Percentiles rank a stretch among this genome's conserved stretches.
phyloP scores from a whole-genome alignment of 1,140 invertebrate species.

The Magallana ariakensis region DNA sequence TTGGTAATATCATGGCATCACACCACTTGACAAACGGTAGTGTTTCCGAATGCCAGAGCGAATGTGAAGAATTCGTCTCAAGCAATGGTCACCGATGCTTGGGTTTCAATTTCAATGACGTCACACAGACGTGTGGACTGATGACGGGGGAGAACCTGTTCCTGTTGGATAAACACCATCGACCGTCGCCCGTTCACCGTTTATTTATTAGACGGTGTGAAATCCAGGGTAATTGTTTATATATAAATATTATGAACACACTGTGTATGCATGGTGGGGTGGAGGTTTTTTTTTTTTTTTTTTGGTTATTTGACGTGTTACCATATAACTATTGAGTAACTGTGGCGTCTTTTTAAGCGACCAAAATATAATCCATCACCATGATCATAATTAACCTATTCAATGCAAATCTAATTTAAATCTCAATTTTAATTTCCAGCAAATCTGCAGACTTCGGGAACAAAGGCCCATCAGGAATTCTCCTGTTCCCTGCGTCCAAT shows the following conservation, averaged over 20 bases:
- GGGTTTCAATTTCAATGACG: conserved; percentile 22
- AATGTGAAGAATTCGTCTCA: not conserved
- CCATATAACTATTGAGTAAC: no score
- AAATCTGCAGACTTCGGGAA: not conserved
- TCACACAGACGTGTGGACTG: not conserved
- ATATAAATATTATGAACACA: not conserved
- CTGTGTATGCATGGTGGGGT: not conserved
- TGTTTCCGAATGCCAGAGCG: not conserved
- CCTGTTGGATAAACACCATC: not conserved
- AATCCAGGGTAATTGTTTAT: not conserved
- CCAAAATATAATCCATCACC: no score
- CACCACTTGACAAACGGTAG: not conserved
- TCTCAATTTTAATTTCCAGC: not conserved
- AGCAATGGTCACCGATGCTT: conserved; percentile 2
- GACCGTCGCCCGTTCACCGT: not conserved
- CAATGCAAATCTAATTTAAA: no score
- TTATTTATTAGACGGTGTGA: conserved; percentile 14
- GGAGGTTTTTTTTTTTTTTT: no score
- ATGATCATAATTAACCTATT: no score
- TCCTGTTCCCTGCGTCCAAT: not conserved
- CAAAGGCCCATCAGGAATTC: no score
- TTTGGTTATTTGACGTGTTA: no score
- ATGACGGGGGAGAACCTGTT: conserved; percentile 16
- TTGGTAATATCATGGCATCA: conserved; percentile 8
- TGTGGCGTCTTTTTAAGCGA: no score